phyloP scores from a whole-genome alignment of 1,140 invertebrate species.

The Melanaphis sacchari region DNA sequence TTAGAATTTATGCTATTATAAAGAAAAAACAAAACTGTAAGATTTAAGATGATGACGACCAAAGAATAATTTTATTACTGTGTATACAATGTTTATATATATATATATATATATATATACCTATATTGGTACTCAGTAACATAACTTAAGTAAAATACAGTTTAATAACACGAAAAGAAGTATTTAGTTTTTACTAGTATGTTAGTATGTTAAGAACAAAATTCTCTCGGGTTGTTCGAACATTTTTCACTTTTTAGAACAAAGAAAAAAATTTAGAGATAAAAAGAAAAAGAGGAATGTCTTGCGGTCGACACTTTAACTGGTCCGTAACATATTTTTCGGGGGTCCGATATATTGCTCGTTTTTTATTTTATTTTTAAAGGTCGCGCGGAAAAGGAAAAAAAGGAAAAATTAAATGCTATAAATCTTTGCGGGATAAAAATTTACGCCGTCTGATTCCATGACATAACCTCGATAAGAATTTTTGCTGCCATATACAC shows the following conservation, averaged over 20 bases:
- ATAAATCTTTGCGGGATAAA: slow-evolving; percentile 55
- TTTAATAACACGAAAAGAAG: slow-evolving; percentile 26
- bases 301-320: slow-evolving; percentile 56
- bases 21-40: neutral
- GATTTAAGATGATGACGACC: neutral
- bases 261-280: slow-evolving; percentile 36
- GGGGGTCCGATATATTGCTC: slow-evolving; percentile 41
- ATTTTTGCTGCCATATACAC: slow-evolving; percentile 54
- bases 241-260: slow-evolving; percentile 54
- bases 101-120: no score
- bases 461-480: slow-evolving; percentile 55
- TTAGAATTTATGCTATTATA: neutral
- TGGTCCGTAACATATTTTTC: slow-evolving; percentile 54
- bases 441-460: slow-evolving; percentile 55
- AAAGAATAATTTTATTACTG: neutral
- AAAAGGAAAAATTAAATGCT: slow-evolving; percentile 41
- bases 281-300: slow-evolving; percentile 43
- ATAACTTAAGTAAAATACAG: neutral
- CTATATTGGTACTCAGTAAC: neutral
- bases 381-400: neutral
- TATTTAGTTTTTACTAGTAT: slow-evolving; percentile 12
- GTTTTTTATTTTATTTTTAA: neutral
- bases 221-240: neutral
- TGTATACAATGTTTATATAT: neutral
- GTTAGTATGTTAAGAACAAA: neutral